These are phyloP conservation scores for Orestias chungarensis DNA, from an alignment of 2,797 vertebrate genomes.

Conservation along the genomic window DNA sequence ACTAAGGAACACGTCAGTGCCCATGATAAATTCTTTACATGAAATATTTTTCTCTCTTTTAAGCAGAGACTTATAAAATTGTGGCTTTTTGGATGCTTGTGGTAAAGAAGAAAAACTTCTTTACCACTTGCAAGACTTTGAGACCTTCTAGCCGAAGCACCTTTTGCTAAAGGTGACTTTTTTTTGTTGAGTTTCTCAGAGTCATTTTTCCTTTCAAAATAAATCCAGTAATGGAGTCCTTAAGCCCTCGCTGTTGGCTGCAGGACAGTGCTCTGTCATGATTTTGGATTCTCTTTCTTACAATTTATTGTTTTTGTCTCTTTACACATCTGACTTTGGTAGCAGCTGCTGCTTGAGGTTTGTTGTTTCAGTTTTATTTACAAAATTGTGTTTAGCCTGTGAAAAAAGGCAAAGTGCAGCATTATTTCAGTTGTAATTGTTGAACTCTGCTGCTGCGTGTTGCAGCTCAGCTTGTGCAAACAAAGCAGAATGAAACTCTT, in stretches of 20 bases:
- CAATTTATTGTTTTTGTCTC: not conserved
- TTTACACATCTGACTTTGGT: not conserved
- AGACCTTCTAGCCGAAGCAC: not conserved
- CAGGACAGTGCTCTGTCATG: not conserved
- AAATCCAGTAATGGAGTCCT: slow-evolving; percentile 3
- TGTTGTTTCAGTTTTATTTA: not conserved
- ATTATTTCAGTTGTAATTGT: not conserved
- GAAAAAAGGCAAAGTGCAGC: not conserved
- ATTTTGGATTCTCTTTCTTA: not conserved
- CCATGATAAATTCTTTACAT: not conserved
- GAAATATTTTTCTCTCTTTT: not conserved
- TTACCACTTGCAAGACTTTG: not conserved
- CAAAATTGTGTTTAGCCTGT: not conserved
- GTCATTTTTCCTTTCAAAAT: not conserved
- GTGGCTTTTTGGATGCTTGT: not conserved
- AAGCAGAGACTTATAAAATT: not conserved
- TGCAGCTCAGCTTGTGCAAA: not conserved
- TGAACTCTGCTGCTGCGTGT: not conserved
- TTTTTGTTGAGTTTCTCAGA: not conserved
- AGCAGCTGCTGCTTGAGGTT: not conserved
- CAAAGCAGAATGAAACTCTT: not conserved
- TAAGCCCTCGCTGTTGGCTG: not conserved
- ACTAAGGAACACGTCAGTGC: not conserved
- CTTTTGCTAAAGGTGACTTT: not conserved
- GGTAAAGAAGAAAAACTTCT: not conserved